Evolutionary conservation across 2,888 invertebrate genomes (phyloP), one percentile per base, ranked within the genome.

Genomic region (Barypeithes pellucidus): DNA sequence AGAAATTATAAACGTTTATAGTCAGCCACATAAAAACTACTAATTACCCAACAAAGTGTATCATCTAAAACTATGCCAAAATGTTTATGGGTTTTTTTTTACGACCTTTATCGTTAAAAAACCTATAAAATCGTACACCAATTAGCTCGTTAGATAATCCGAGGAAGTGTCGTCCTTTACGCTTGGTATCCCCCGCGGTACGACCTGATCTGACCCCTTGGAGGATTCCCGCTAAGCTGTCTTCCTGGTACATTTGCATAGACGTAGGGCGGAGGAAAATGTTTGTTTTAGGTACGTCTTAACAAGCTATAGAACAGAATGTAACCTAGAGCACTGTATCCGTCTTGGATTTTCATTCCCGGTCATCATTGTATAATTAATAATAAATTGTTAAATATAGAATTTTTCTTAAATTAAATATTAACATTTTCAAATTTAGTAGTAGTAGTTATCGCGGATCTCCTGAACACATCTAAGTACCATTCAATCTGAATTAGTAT

Each of bases 201-300:
- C 72, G 72, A 72, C 72, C 72, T 72, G 72, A 43, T 72, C 72
- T 72, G 72, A 72, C 72, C 72, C 62, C 72, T 22, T 47, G 39
- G 67, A 72, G 72, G 54, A 72, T 72, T 67, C 72, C 67, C 72
- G 72, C 72, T 60, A 72, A 72, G 67, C 39, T 72, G 29, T 72
- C 67, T 72, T 72, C 72, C 72, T 72, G 67, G 62, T 67, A 67
- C 68, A 61, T 24, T 29, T 43, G 43, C 61, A 61, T 61, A 8
- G 61, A 24, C 61, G 61, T 45, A 29, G 61, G 24, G 22, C 24
- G 5, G 22, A 8, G 29, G 18, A 22, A 33, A 16, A 54, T 54
- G 16, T 14, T 54, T 3, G n/a, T n/a, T n/a, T n/a, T n/a, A n/a
- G n/a, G n/a, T n/a, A n/a, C n/a, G n/a, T n/a, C n/a, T n/a, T n/a